Base-by-base conservation (phyloP, 2,888 invertebrate genomes). In the Scaptomyza polygonia region DNA sequence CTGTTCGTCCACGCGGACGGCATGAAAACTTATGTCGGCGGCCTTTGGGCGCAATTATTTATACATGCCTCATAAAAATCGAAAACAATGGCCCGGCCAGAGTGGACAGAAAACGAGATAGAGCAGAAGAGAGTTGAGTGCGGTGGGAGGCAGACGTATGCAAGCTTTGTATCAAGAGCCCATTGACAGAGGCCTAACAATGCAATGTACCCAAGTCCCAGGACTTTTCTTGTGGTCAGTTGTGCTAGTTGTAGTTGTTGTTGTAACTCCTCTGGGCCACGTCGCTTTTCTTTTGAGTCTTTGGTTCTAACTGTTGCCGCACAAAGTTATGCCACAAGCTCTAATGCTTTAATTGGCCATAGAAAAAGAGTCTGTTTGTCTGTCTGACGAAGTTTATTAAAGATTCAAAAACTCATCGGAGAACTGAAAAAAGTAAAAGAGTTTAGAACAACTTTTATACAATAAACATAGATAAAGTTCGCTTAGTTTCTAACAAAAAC, bases 11-110 rank as follows among this genome's bases (percentile, higher is more conserved):
- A 78, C 86, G 82, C 86, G 83, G 86, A 56, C 86, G 83, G 84
- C 88, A 87, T 87, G 84, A 84, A 84, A 88, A 86, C 88, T 88
- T 85, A 89, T 88, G 85, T 88, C 84, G 84, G 86, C 86, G 87
- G 89, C 90, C 90, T 86, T 84, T 89, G 90, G 89, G 89, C 86
- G 88, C 90, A 89, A 89, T 89, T 89, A 89, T 90, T 89, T 90
- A 89, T 89, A 88, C 87, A 89, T 87, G 88, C 82, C 79, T 83
- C 88, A 88, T 89, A 89, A 86, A 86, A 84, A 86, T 86, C 87
- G 80, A 86, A 89, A 89, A 88, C 89, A 89, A 86, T 86, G 86
- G 59, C 58, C 63, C 52, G 59, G 29, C 61, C 36, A 40, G 43
- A 32, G 29, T 30, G 3, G 55, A 34, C 32, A 48, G 52, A 25